phyloP scores from a whole-genome alignment of 2,888 invertebrate species.

The Chesias legatella region DNA sequence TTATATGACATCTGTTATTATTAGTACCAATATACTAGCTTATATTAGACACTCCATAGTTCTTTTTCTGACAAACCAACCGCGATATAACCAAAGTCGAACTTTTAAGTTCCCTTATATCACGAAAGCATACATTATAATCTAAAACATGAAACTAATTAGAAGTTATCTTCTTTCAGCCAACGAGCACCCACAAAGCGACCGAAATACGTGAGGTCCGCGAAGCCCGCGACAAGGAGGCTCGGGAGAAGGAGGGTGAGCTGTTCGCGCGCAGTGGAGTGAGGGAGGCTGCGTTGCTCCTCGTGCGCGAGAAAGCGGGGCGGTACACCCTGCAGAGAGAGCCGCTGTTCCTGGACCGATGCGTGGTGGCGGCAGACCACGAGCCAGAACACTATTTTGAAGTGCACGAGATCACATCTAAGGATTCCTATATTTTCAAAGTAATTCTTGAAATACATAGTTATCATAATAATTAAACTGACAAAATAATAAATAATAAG shows the following conservation, averaged over 20 bases:
- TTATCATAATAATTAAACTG: no score
- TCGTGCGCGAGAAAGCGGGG: constrained; percentile 94
- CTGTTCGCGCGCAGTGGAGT: constrained; percentile 88
- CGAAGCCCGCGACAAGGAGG: constrained; percentile 69
- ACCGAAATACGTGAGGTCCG: constrained; percentile 84
- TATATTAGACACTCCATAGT: no score
- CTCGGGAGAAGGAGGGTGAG: constrained; percentile 67
- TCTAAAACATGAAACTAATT: no score
- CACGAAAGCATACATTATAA: no score
- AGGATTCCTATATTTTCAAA: constrained; percentile 97
- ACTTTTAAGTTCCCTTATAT: no score
- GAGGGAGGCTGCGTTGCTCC: constrained; percentile 91
- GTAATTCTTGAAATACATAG: no score
- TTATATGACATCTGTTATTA: no score
- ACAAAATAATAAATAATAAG: no score
- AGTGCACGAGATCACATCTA: constrained; percentile 94
- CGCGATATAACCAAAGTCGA: no score
- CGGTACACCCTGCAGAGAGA: constrained; percentile 92
- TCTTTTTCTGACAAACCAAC: no score
- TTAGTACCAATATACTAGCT: no score
- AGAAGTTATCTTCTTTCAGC: constrained; percentile 70
- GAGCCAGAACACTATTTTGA: constrained; percentile 97
- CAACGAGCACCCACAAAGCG: constrained; percentile 85
- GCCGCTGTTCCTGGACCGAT: constrained; percentile 93
- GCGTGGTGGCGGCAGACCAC: constrained; percentile 94